These are phyloP conservation scores for Aurelia sp. DNA, from an alignment of 30 jellyfish, hydroid and myxozoan species.

Conservation along the genomic window DNA sequence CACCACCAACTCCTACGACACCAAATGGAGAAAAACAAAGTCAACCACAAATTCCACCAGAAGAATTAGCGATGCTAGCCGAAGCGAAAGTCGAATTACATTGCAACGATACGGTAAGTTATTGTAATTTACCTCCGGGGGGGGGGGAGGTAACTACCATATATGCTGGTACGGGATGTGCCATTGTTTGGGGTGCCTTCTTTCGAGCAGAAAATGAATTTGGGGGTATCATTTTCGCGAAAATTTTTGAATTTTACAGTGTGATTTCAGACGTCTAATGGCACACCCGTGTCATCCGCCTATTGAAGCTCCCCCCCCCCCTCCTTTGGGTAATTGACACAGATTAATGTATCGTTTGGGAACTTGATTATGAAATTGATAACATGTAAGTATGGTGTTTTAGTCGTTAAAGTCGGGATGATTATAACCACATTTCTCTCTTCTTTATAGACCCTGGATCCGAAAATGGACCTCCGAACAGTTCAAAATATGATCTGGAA, in stretches of 20 bases:
- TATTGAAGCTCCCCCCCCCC: no score
- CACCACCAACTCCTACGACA: slow-evolving; percentile 40
- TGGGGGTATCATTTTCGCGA: no score
- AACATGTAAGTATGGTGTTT: background rate
- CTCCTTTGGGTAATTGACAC: background rate
- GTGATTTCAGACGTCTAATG: no score
- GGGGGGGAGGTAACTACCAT: no score
- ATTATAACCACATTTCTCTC: background rate
- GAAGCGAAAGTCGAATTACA: slow-evolving; percentile 80
- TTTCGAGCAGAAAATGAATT: no score
- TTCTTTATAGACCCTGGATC: slow-evolving; percentile 66
- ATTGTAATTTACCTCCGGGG: background rate
- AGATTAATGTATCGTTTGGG: no score
- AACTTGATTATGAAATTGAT: no score
- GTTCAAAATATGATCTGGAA: slow-evolving; percentile 87
- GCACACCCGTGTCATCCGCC: no score
- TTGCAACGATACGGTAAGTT: slow-evolving; percentile 85
- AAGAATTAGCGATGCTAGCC: slow-evolving; percentile 82
- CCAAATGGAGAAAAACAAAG: slow-evolving; percentile 56
- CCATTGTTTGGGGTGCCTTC: no score
- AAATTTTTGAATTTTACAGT: no score
- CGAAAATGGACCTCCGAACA: slow-evolving; percentile 90
- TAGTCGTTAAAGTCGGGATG: no score
- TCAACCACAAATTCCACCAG: slow-evolving; percentile 72
- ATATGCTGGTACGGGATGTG: no score